Percentiles rank a stretch among this genome's conserved stretches.
Evolutionary conservation across 2,888 invertebrate species (phyloP).

Genomic region (Drosophila kuntzei): DNA sequence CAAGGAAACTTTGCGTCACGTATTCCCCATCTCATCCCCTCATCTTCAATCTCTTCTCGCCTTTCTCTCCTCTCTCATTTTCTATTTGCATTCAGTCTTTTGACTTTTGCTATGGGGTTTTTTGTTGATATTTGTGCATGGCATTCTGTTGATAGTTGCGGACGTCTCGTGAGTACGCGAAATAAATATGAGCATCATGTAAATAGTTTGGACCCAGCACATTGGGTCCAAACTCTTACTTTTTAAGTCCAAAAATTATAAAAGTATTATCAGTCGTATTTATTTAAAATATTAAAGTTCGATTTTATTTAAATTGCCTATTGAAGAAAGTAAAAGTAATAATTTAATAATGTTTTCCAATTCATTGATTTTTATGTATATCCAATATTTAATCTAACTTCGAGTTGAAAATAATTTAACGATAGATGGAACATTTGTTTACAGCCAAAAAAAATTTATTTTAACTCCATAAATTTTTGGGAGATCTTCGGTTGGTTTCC

Average conservation of each 20-base stretch:
- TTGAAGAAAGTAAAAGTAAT: not conserved
- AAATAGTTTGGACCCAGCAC: conserved; percentile 63
- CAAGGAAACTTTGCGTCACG: conserved; percentile 52
- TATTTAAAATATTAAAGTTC: not conserved
- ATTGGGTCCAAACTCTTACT: conserved; percentile 36
- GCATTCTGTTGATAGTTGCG: conserved; percentile 47
- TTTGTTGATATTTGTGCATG: conserved; percentile 18
- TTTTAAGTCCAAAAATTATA: not conserved
- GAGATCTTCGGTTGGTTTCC: too few relatives aligned
- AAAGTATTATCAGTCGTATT: not conserved
- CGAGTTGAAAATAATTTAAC: too few relatives aligned
- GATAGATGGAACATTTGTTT: too few relatives aligned
- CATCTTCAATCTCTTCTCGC: not conserved
- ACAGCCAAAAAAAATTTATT: too few relatives aligned
- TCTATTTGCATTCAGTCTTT: conserved; percentile 61
- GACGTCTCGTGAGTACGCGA: conserved; percentile 59
- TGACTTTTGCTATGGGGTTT: conserved; percentile 32
- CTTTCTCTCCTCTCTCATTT: conserved; percentile 19
- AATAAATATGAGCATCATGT: conserved; percentile 72
- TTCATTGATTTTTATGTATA: too few relatives aligned
- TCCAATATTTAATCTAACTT: too few relatives aligned
- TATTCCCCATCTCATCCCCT: conserved; percentile 13
- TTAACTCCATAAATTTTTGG: too few relatives aligned
- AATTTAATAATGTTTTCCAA: too few relatives aligned
- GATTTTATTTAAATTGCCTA: too few relatives aligned